Percentiles rank a stretch among this genome's conserved stretches.
Evolutionary conservation across 2,113 vertebrate species (phyloP).

Genomic region (Prolemur simus): DNA sequence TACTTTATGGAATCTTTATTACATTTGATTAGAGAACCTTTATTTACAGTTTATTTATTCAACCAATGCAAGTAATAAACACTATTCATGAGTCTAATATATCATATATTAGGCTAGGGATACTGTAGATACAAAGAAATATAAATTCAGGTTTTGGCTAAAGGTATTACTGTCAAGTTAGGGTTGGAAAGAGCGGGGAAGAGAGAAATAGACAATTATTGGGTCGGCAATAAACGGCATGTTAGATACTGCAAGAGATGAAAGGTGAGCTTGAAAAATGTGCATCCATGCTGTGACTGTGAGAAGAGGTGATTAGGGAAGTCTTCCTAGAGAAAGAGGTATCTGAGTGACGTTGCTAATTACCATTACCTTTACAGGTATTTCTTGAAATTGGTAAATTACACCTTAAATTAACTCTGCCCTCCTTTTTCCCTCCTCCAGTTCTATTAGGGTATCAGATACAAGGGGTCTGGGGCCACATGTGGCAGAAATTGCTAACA

Average conservation of each 20-base stretch:
- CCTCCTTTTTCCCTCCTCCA: neutral
- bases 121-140: neutral
- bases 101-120: neutral
- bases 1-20: neutral
- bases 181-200: neutral
- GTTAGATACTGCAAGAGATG: neutral
- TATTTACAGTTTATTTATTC: conserved; percentile 15
- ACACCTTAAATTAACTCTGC: neutral
- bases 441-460: neutral
- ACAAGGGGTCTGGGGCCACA: neutral
- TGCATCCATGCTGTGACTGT: neutral
- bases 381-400: conserved; percentile 34
- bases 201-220: neutral
- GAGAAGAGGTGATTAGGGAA: neutral
- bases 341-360: neutral
- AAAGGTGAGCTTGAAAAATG: neutral
- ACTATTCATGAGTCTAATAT: neutral
- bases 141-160: neutral
- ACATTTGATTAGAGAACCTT: neutral
- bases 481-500: neutral
- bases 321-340: neutral
- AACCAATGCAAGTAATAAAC: neutral
- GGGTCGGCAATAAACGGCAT: neutral
- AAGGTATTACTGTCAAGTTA: neutral
- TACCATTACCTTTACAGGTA: neutral